phyloP scores from a whole-genome alignment of 64 coral and sea anemone genomes.

The Dendronephthya gigantea region DNA sequence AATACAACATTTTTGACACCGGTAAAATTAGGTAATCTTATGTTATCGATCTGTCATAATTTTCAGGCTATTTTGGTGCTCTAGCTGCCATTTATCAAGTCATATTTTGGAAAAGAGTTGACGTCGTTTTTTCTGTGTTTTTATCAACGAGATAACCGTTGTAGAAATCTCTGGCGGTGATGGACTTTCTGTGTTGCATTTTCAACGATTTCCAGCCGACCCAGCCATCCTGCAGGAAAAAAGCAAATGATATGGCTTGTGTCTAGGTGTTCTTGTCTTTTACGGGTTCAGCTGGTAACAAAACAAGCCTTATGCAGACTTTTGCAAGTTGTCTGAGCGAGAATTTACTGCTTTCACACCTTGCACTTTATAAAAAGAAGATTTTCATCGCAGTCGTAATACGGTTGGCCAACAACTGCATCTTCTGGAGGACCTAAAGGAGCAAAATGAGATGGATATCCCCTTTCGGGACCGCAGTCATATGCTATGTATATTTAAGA shows the following conservation, averaged over 20 bases:
- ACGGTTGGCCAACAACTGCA: constrained; percentile 39
- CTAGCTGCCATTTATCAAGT: neutral
- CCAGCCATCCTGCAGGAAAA: constrained; percentile 44
- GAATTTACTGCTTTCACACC: neutral
- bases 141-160: constrained; percentile 41
- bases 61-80: no score
- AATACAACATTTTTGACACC: no score
- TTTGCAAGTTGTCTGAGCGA: no score
- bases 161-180: constrained; percentile 49
- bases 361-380: constrained; percentile 48
- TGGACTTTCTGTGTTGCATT: constrained; percentile 48
- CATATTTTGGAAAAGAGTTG: neutral
- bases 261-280: no score
- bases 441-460: neutral
- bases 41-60: no score
- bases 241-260: neutral
- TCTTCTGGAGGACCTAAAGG: constrained; percentile 19
- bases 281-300: no score
- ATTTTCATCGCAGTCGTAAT: constrained; percentile 34
- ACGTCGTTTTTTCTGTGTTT: neutral
- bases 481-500: no score
- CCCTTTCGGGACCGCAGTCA: no score
- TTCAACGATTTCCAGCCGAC: constrained; percentile 41
- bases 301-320: no score
- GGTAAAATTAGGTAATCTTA: no score